A percentile compares a stretch with the other conserved stretches of the same genome.
These are phyloP conservation scores for Geococcyx californianus DNA, from an alignment of 2,113 vertebrate genomes.

Conservation along the genomic window DNA sequence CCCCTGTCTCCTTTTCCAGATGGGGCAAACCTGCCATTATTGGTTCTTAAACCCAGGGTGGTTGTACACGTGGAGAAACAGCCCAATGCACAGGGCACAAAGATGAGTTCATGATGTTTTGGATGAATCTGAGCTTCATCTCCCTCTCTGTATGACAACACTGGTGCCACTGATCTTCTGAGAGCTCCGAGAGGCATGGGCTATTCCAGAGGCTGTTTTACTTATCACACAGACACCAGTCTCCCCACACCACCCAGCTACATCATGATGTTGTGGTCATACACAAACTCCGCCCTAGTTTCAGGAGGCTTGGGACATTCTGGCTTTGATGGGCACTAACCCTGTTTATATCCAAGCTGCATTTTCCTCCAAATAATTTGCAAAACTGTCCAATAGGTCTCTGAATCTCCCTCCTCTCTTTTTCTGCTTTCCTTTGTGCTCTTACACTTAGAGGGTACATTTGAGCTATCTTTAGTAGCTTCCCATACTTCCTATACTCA, in stretches of 20 bases:
- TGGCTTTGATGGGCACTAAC: background rate
- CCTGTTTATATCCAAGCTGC: background rate
- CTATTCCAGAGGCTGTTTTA: background rate
- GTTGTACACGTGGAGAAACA: background rate
- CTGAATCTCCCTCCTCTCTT: too few species aligned
- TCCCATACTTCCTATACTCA: background rate
- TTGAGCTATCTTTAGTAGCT: background rate
- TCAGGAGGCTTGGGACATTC: background rate
- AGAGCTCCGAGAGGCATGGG: background rate
- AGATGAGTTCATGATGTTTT: background rate
- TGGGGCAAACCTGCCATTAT: background rate
- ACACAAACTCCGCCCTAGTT: background rate
- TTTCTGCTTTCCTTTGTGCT: background rate
- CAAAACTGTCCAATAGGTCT: background rate
- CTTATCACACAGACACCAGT: background rate
- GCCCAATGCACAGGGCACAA: background rate
- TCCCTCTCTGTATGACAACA: background rate
- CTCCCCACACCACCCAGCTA: background rate
- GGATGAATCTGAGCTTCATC: background rate
- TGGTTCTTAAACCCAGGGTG: background rate
- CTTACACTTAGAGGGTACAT: background rate
- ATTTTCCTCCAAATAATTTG: background rate
- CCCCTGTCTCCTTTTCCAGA: background rate
- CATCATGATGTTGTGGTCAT: background rate
- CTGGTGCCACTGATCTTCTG: background rate